Percentiles rank a stretch among this genome's conserved stretches.
Evolutionary conservation across 2,888 invertebrate genomes (phyloP).

Genomic region (Limnephilus marmoratus): DNA sequence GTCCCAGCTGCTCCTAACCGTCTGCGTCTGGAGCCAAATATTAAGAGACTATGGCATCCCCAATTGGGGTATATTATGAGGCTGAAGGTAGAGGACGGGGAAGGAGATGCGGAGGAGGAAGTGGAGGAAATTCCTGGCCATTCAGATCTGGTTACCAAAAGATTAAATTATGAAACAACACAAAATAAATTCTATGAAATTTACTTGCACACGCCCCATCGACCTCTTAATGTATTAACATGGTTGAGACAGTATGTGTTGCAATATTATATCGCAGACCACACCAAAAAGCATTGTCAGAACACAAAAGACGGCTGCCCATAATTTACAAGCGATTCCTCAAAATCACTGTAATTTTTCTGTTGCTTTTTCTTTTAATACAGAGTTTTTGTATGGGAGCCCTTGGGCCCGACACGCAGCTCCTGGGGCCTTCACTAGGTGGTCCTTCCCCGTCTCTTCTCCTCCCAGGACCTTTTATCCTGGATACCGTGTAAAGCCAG

Average conservation of each 20-base stretch:
- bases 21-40: no score
- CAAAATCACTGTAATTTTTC: conserved; percentile 43
- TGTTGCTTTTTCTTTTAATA: not conserved
- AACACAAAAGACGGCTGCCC: not conserved
- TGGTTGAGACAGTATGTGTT: not conserved
- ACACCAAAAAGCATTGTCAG: not conserved
- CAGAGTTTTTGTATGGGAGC: conserved; percentile 23
- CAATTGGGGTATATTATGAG: no score
- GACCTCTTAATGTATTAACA: not conserved
- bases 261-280: not conserved
- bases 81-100: no score
- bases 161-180: no score
- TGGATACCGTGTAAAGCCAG: not conserved
- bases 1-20: no score
- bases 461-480: not conserved
- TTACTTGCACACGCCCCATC: not conserved
- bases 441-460: conserved; percentile 33
- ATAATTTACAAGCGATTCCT: conserved; percentile 15
- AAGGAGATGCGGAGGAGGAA: no score
- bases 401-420: conserved; percentile 58
- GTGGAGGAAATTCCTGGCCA: no score
- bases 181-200: no score
- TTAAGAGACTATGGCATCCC: no score
- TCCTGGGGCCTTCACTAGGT: conserved; percentile 60
- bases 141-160: no score